phyloP scores from a whole-genome alignment of 2,888 invertebrate species.

The Nemotelus nigrinus region DNA sequence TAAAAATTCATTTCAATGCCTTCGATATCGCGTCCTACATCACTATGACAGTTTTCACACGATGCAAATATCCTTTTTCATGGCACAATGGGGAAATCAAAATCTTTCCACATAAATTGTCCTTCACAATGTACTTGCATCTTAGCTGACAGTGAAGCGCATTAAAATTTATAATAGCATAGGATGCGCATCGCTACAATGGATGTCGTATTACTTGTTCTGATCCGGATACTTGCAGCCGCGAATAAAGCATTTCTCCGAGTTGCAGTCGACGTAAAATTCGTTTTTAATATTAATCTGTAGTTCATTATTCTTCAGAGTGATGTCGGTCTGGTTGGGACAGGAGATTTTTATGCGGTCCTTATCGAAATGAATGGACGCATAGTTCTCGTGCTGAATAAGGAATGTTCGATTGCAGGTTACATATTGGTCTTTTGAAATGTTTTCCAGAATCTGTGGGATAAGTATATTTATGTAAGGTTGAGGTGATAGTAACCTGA shows the following conservation, averaged over 20 bases:
- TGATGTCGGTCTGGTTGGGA: slow-evolving; percentile 34
- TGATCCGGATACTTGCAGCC: slow-evolving; percentile 23
- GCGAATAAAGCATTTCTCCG: slow-evolving; percentile 34
- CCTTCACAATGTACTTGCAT: slow-evolving; percentile 14
- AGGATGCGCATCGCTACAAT: background rate
- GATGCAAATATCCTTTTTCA: slow-evolving; percentile 19
- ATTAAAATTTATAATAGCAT: slow-evolving; percentile 33
- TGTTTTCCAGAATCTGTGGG: slow-evolving; percentile 18
- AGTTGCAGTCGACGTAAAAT: slow-evolving; percentile 32
- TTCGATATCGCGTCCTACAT: slow-evolving; percentile 6
- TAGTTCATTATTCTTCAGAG: slow-evolving; percentile 24
- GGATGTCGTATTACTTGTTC: slow-evolving; percentile 18
- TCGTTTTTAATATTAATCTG: slow-evolving; percentile 30
- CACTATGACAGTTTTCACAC: slow-evolving; percentile 3
- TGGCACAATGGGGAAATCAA: slow-evolving; percentile 29
- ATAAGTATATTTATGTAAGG: background rate
- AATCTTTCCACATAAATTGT: slow-evolving; percentile 38
- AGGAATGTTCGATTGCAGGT: slow-evolving; percentile 12
- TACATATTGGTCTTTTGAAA: slow-evolving; percentile 27
- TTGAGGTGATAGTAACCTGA: too few relatives aligned
- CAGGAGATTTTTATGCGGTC: slow-evolving; percentile 43
- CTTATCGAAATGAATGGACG: slow-evolving; percentile 39
- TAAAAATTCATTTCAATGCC: slow-evolving; percentile 26
- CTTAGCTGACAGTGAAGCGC: slow-evolving; percentile 6
- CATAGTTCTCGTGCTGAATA: slow-evolving; percentile 47